phyloP scores from a whole-genome alignment of 2,797 vertebrate genomes.

The Sebastes reedi region DNA sequence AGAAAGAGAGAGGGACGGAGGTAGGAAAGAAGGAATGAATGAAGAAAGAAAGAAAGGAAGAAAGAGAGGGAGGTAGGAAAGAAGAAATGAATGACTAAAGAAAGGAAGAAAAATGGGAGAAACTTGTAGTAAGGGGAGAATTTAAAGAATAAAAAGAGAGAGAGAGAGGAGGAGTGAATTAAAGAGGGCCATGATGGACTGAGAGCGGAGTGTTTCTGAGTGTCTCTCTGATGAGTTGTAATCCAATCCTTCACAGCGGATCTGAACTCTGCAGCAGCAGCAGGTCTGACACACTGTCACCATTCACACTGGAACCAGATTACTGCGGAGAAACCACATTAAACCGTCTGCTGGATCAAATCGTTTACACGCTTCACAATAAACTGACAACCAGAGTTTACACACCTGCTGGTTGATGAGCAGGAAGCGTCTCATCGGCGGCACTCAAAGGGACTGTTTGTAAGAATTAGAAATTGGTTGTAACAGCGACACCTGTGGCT shows the following conservation, averaged over 20 bases:
- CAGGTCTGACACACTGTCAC: not conserved
- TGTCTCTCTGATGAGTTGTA: slow-evolving; percentile 33
- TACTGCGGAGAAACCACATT: not conserved
- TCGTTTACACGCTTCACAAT: not conserved
- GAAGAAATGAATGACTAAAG: too few relatives aligned
- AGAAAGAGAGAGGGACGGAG: not conserved
- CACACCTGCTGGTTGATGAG: not conserved
- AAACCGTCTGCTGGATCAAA: not conserved
- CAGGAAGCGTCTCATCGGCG: not conserved
- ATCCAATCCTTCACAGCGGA: slow-evolving; percentile 38
- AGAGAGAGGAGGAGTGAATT: not conserved
- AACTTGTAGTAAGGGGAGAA: not conserved
- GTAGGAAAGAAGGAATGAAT: too few relatives aligned
- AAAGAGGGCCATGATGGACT: not conserved
- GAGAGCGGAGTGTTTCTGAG: not conserved
- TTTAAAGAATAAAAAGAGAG: not conserved
- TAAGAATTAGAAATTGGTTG: too few relatives aligned
- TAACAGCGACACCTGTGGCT: too few relatives aligned
- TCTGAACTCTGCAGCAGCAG: not conserved
- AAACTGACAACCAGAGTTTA: not conserved
- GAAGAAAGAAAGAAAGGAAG: too few relatives aligned
- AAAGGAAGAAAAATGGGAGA: not conserved
- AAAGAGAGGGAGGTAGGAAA: too few relatives aligned
- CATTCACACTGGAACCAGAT: slow-evolving; percentile 44
- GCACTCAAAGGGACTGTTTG: too few relatives aligned